Conservation (phyloP, 2,888 invertebrate species). For the Ptilodon capucinus region DNA sequence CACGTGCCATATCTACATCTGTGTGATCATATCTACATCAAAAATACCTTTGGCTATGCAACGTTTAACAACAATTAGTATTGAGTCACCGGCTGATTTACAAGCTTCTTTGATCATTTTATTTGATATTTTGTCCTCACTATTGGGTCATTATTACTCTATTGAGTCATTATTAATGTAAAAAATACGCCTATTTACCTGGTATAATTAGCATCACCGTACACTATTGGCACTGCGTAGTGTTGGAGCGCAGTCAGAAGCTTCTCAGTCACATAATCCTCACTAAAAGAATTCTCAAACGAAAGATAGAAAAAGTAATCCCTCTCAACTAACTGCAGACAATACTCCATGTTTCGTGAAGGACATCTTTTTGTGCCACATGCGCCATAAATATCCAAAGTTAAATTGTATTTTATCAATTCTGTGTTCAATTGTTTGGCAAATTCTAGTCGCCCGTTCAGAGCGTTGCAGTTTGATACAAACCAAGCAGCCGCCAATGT, state of each 20-base stretch:
- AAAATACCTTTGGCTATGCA: too few species aligned
- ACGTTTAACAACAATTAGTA: too few species aligned
- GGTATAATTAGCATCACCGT: constrained; percentile 61
- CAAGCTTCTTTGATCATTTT: too few species aligned
- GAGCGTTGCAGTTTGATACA: constrained; percentile 50
- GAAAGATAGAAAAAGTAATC: constrained; percentile 63
- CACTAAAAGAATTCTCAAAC: constrained; percentile 57
- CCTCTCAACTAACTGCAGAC: constrained; percentile 39
- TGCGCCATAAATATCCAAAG: constrained; percentile 49
- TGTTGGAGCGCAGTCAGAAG: constrained; percentile 49
- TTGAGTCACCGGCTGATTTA: too few species aligned
- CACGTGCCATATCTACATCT: too few species aligned
- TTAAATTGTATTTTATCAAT: constrained; percentile 35
- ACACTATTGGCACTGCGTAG: constrained; percentile 58
- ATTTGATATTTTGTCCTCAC: too few species aligned
- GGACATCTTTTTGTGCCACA: constrained; percentile 48
- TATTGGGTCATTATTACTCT: too few species aligned
- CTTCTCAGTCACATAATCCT: constrained; percentile 67
- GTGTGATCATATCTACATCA: too few species aligned
- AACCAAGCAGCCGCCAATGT: constrained; percentile 57
- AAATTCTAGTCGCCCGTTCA: constrained; percentile 36
- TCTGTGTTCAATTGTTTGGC: constrained; percentile 33
- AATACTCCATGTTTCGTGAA: constrained; percentile 28
- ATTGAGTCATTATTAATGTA: too few species aligned
- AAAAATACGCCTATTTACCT: too few species aligned